phyloP scores from a whole-genome alignment of 2,888 invertebrate genomes.

The Epistrophella euchroma region DNA sequence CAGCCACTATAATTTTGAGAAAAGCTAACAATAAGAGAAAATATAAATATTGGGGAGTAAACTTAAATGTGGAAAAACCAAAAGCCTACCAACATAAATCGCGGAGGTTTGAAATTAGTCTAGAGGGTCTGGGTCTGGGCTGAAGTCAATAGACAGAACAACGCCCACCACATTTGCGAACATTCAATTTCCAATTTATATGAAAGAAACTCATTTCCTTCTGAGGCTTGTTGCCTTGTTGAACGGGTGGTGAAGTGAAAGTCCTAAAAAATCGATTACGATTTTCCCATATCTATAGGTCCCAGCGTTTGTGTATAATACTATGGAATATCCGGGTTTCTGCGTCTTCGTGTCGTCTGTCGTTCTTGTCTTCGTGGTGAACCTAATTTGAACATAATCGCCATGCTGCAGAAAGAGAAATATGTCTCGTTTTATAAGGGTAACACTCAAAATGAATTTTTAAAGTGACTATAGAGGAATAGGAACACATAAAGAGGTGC shows the following conservation, averaged over 20 bases:
- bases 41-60: not conserved
- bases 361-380: conserved; percentile 3
- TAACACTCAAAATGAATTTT: not conserved
- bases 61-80: conserved; percentile 1
- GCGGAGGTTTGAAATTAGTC: conserved; percentile 4
- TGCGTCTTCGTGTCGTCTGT: not conserved
- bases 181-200: conserved; percentile 35
- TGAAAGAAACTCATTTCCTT: conserved; percentile 45
- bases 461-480: no score
- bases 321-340: conserved; percentile 3
- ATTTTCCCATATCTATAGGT: conserved; percentile 42
- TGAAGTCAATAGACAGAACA: conserved; percentile 34
- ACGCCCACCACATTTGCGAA: conserved; percentile 40
- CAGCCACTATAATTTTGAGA: not conserved
- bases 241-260: not conserved
- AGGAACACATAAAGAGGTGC: no score
- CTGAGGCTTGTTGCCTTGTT: conserved; percentile 6
- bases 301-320: conserved; percentile 2
- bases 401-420: conserved; percentile 22
- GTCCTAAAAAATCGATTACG: conserved; percentile 15
- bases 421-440: not conserved
- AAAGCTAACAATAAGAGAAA: not conserved
- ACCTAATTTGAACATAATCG: not conserved
- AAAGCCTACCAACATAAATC: conserved; percentile 7
- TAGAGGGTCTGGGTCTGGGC: not conserved